These are phyloP conservation scores for Heliornis fulica DNA, from an alignment of 2,113 vertebrate species.

Conservation along the genomic window DNA sequence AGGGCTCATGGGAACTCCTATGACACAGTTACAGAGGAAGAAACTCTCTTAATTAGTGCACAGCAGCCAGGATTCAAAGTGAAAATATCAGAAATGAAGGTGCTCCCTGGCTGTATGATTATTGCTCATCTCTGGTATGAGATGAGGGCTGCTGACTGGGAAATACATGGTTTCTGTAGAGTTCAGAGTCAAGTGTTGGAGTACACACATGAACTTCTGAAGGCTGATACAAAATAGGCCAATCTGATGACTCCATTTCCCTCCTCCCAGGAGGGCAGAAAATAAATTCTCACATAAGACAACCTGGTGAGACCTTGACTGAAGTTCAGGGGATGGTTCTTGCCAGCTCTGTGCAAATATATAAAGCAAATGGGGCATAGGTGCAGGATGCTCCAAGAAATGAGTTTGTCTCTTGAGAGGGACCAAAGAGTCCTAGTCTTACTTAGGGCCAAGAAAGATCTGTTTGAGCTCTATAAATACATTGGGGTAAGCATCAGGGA, in stretches of 20 bases:
- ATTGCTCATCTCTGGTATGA: background rate
- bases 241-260: fast-evolving
- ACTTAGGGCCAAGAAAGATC: background rate
- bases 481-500: background rate
- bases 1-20: background rate
- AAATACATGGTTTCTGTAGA: background rate
- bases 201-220: background rate
- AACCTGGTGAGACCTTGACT: background rate
- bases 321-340: background rate
- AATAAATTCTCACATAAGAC: background rate
- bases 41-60: background rate
- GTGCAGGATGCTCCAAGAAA: background rate
- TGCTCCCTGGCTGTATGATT: background rate
- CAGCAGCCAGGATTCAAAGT: background rate
- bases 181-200: background rate
- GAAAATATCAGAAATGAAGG: background rate
- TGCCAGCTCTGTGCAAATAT: background rate
- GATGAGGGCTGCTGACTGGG: background rate
- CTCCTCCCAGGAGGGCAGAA: background rate
- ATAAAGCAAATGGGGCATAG: background rate
- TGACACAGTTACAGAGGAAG: background rate
- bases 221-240: background rate
- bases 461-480: background rate
- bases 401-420: fast-evolving
- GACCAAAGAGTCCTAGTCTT: background rate